These are phyloP conservation scores for Drosophila insularis DNA, from an alignment of 1,140 invertebrate genomes.

Conservation along the genomic window DNA sequence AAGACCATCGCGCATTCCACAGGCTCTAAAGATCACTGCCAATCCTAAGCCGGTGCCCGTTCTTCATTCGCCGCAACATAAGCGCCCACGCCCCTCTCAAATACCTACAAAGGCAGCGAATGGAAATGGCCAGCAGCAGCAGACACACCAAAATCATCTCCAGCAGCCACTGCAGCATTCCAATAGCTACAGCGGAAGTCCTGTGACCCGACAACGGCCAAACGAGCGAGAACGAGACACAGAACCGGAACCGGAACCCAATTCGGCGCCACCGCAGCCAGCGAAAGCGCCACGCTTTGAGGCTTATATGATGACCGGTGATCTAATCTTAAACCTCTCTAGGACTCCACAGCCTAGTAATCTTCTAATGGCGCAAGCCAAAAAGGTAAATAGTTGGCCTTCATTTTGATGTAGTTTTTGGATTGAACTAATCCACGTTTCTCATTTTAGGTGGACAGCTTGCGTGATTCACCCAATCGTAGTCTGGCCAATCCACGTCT, in stretches of 20 bases:
- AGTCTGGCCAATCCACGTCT: slow-evolving; percentile 49
- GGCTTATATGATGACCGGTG: slow-evolving; percentile 98
- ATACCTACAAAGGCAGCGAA: slow-evolving; percentile 81
- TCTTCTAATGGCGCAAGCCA: slow-evolving; percentile 86
- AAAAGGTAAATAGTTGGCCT: slow-evolving; percentile 83
- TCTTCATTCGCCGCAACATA: slow-evolving; percentile 77
- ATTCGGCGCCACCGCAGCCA: slow-evolving; percentile 79
- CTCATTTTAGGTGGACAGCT: slow-evolving; percentile 82
- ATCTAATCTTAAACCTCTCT: slow-evolving; percentile 95
- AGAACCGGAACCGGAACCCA: slow-evolving; percentile 63
- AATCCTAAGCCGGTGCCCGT: slow-evolving; percentile 57
- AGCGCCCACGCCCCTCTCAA: slow-evolving; percentile 74
- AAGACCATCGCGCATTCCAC: slow-evolving; percentile 82
- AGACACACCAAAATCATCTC: slow-evolving; percentile 4
- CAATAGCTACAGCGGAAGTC: slow-evolving; percentile 75
- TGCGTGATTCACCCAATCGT: slow-evolving; percentile 82
- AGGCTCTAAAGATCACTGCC: slow-evolving; percentile 66
- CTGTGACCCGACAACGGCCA: slow-evolving; percentile 52
- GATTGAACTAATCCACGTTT: neutral
- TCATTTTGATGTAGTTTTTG: neutral
- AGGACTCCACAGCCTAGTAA: slow-evolving; percentile 87
- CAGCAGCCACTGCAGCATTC: slow-evolving; percentile 69
- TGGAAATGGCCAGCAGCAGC: slow-evolving; percentile 33
- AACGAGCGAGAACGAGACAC: slow-evolving; percentile 24
- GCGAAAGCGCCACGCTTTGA: slow-evolving; percentile 88